phyloP scores from a whole-genome alignment of 2,113 vertebrate species.

The Strigops habroptila region DNA sequence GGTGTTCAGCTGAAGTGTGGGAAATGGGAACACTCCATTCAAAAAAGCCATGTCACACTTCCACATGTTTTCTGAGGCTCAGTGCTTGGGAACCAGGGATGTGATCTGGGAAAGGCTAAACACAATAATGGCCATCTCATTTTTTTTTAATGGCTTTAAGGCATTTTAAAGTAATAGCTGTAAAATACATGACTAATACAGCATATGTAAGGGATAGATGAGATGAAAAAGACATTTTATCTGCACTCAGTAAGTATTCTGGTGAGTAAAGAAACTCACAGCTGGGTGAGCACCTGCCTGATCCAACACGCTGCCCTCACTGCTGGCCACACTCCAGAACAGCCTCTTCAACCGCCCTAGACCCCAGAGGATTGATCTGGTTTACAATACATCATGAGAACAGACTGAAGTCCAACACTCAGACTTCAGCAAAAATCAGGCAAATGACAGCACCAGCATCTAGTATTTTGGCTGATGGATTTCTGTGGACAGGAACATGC shows the following conservation, averaged over 20 bases:
- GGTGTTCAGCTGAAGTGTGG: background rate
- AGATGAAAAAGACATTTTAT: background rate
- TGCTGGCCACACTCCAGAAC: accelerated
- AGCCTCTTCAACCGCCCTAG: background rate
- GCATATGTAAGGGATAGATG: background rate
- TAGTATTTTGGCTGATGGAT: background rate
- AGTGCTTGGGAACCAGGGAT: background rate
- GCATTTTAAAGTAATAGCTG: background rate
- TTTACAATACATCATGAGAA: background rate
- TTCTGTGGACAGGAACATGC: background rate
- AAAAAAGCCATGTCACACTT: background rate
- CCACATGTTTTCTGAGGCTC: background rate
- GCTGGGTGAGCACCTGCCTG: background rate
- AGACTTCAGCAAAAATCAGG: background rate
- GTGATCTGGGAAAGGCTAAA: background rate
- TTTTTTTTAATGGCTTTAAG: background rate
- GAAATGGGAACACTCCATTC: background rate
- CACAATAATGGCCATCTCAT: background rate
- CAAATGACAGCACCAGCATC: background rate
- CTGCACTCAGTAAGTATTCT: background rate
- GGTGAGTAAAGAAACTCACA: background rate
- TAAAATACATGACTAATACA: background rate
- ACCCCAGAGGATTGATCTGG: background rate
- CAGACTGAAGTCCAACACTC: background rate
- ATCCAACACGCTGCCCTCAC: accelerated